Percentiles rank a stretch among this genome's conserved stretches.
phyloP scores from a whole-genome alignment of 2,113 vertebrate genomes.

The Emydocephalus ijimae region DNA sequence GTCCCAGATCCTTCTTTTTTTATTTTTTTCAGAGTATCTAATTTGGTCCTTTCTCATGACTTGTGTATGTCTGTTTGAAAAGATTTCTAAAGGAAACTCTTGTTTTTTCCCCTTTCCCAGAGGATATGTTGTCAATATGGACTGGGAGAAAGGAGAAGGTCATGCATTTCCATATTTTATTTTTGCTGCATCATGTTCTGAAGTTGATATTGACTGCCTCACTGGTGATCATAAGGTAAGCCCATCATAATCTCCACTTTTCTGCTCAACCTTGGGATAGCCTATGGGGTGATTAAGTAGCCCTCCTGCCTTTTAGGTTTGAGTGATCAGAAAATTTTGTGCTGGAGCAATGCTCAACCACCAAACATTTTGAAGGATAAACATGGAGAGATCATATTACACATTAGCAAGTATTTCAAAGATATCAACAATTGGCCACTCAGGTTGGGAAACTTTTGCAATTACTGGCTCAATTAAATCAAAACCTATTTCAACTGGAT shows the following conservation, averaged over 20 bases:
- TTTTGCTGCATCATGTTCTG: slow-evolving; percentile 75
- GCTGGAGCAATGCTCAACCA: background rate
- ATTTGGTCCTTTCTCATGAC: background rate
- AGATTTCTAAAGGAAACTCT: slow-evolving; percentile 16
- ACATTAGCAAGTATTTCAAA: background rate
- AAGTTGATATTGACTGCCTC: slow-evolving; percentile 86
- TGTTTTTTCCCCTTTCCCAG: slow-evolving; percentile 47
- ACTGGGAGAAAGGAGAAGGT: slow-evolving; percentile 82
- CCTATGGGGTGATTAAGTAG: background rate
- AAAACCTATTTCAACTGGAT: background rate
- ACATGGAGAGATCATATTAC: background rate
- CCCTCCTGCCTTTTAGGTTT: background rate
- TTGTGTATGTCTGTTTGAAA: background rate
- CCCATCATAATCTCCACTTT: background rate
- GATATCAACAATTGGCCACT: background rate
- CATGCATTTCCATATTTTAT: slow-evolving; percentile 74
- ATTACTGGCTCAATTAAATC: background rate
- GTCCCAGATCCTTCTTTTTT: background rate
- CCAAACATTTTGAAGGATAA: background rate
- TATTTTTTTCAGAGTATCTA: background rate
- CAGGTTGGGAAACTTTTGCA: background rate
- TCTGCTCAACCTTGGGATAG: background rate
- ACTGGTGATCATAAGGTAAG: slow-evolving; percentile 81
- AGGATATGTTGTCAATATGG: slow-evolving; percentile 74
- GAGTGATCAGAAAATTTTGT: background rate